These are phyloP conservation scores for Raja brachyura DNA, from an alignment of 2,113 vertebrate genomes.

Conservation along the genomic window DNA sequence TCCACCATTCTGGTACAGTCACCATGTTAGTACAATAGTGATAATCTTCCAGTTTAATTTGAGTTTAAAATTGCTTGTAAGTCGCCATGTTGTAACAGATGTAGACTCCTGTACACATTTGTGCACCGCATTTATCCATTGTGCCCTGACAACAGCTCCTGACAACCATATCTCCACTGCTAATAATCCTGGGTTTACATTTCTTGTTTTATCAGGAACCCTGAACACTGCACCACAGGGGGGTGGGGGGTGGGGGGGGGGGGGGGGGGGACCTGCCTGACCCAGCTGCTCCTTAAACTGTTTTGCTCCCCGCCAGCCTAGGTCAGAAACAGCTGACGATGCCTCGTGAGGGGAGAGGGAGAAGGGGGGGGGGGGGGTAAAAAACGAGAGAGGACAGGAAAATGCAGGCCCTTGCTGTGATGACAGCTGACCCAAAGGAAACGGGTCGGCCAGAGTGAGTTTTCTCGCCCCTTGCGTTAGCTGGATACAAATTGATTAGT, in stretches of 20 bases:
- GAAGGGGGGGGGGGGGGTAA: not conserved
- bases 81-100: slow-evolving; percentile 12
- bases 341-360: not conserved
- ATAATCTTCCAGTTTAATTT: slow-evolving; percentile 1
- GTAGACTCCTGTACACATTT: slow-evolving; percentile 34
- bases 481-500: slow-evolving; percentile 35
- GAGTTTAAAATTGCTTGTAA: slow-evolving; percentile 31
- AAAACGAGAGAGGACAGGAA: not conserved
- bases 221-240: not conserved
- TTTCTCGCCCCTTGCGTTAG: slow-evolving; percentile 12
- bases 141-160: not conserved
- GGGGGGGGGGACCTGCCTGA: slow-evolving; percentile 3
- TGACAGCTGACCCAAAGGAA: slow-evolving; percentile 12
- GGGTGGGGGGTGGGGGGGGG: not conserved
- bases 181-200: slow-evolving; percentile 34
- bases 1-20: not conserved
- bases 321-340: slow-evolving; percentile 26
- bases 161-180: slow-evolving; percentile 32
- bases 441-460: not conserved
- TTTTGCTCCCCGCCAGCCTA: slow-evolving; percentile 8
- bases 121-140: slow-evolving; percentile 24
- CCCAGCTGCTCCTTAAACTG: slow-evolving; percentile 35
- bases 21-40: not conserved
- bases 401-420: not conserved
- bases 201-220: slow-evolving; percentile 19